Evolutionary conservation across 2,113 vertebrate species (phyloP), one percentile per base, ranked within the genome.

Genomic region (Catharus minimus): DNA sequence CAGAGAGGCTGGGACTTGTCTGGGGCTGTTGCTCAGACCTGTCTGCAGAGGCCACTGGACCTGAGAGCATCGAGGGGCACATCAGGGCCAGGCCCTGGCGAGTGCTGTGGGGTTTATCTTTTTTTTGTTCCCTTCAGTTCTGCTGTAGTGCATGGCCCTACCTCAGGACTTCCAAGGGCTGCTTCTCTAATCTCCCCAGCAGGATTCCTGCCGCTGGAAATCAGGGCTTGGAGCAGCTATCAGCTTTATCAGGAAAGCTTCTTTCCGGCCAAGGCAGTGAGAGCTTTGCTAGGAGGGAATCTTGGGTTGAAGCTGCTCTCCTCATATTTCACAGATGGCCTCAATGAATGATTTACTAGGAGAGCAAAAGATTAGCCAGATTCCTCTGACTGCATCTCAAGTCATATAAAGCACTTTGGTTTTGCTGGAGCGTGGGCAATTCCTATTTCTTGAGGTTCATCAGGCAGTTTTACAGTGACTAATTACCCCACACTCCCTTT

Each of bases 281-380:
- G 90, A 85, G 73, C 84, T 87, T 58, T 73, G 74, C 81, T 79
- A 43, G 85, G 84, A 0, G 0, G 82, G 87, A 85, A 76, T 82
- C 84, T 87, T 76, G 93, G 87, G 87, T 30, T 78, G 91, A 49
- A 76, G 93, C 89, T 91, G 89, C 74, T 92, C 89, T 46, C 85
- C 95, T 96, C 94, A 7, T 76, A 47, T 96, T 96, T 93, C 95
- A 95, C 94, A 95, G 94, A 89, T 95, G 89, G 91, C 89, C 89
- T 91, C 82, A 89, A 69, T 85, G 87, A 94, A 93, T 96, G 93
- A 95, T 96, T 95, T 96, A 96, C 93, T 92, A 87, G 93, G 84
- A 89, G 94, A 91, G 93, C 43, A 76, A 87, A 96, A 95, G 93
- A 93, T 94, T 93, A 96, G 87, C 87, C 95, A 96, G 91, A 96